Evolutionary conservation across 2,888 invertebrate species (phyloP), one percentile per base, ranked within the genome.

Genomic region (Dioctria linearis): DNA sequence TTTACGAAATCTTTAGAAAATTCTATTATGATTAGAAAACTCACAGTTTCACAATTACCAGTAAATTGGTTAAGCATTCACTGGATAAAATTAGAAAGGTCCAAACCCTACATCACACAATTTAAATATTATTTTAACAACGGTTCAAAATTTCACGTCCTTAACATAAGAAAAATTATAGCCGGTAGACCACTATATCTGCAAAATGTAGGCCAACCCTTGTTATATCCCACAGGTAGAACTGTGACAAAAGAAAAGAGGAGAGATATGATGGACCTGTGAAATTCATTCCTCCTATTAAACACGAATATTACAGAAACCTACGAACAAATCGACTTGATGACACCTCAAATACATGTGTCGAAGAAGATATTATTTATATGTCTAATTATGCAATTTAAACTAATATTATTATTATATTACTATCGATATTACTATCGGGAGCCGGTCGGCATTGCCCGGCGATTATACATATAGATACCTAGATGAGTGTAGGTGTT

Each of bases 1-100:
- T n/a, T n/a, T n/a, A n/a, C n/a, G n/a, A n/a, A n/a, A n/a, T n/a
- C 79, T 80, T 83, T 83, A 81, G 82, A 84, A 83, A 25, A 84
- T n/a, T 84, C 82, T 43, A 81, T 84, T 82, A 83, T 80, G 83
- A 84, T 82, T 81, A 84, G 83, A 83, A 84, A 83, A 82, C 82
- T 83, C 82, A 84, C 83, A 79, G 80, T 82, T 57, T 82, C 82
- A 83, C 79, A 82, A 69, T 66, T 84, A 78, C 83, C 82, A 84
- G 83, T 80, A 83, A 78, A 80, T 78, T 65, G 80, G 80, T 75
- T 76, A 39, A 80, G 43, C 9, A 71, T 71, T 8, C 71, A 43
- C 69, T 69, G 69, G 69, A 71, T 71, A 71, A 80, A 40, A 65
- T 63, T 80, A 80, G 54, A 81, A 81, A 75, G 69, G 61, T 80